phyloP scores from a whole-genome alignment of 2,113 vertebrate species.

The Carassius gibelio region DNA sequence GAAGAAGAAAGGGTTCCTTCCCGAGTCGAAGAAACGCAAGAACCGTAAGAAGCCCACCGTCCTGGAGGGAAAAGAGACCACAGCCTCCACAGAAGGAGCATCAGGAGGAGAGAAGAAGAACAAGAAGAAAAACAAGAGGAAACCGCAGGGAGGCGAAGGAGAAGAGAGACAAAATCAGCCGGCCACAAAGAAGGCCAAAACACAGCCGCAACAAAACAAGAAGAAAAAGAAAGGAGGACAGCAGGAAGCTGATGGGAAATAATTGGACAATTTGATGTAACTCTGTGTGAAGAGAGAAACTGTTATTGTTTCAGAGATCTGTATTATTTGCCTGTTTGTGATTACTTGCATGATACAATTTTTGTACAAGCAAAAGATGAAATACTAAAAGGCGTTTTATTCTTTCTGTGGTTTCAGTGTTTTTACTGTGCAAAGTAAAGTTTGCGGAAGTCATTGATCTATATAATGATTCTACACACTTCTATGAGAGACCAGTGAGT shows the following conservation, averaged over 20 bases:
- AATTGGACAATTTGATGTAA: neutral
- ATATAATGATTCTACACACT: no score
- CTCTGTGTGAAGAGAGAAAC: neutral
- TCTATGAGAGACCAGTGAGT: no score
- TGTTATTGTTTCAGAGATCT: slow-evolving; percentile 7
- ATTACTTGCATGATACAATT: neutral
- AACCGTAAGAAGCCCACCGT: slow-evolving; percentile 74
- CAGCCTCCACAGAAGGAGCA: neutral
- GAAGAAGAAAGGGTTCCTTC: slow-evolving; percentile 93
- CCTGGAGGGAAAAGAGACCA: slow-evolving; percentile 37
- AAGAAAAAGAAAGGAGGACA: slow-evolving; percentile 61
- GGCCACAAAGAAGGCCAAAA: slow-evolving; percentile 71
- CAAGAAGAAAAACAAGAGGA: slow-evolving; percentile 67
- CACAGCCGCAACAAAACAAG: slow-evolving; percentile 50
- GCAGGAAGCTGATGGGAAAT: slow-evolving; percentile 46
- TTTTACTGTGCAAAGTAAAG: neutral
- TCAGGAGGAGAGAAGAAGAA: slow-evolving; percentile 59
- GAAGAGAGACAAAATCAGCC: slow-evolving; percentile 39
- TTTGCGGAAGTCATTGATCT: neutral
- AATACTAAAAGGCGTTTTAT: slow-evolving; percentile 39
- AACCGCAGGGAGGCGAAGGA: slow-evolving; percentile 59
- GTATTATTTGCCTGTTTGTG: slow-evolving; percentile 10
- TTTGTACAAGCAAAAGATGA: slow-evolving; percentile 32
- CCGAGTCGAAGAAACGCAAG: slow-evolving; percentile 90
- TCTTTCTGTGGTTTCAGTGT: neutral